These are phyloP conservation scores for Diploscapter pachys DNA, from an alignment of 1,140 invertebrate genomes.

Conservation along the genomic window DNA sequence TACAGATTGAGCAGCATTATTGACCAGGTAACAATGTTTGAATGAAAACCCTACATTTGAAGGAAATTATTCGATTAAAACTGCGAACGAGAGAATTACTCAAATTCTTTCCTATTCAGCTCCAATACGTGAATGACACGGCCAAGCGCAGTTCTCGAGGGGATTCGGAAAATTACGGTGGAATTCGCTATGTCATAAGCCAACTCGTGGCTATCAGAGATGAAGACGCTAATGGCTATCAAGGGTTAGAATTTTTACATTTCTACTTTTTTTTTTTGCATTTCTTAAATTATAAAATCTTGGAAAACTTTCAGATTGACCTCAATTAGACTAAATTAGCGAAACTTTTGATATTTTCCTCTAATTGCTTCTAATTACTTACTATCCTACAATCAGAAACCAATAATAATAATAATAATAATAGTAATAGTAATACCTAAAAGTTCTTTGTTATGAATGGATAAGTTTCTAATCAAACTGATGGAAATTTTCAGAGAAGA, in stretches of 20 bases:
- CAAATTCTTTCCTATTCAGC: background rate
- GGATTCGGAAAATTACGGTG: constrained; percentile 18
- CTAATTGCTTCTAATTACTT: constrained; percentile 7
- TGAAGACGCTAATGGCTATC: constrained; percentile 36
- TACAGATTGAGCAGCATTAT: constrained; percentile 51
- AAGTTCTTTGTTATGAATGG: background rate
- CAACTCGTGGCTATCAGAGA: constrained; percentile 47
- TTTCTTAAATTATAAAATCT: no score
- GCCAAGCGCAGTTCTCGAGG: background rate
- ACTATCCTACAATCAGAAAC: background rate
- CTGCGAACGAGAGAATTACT: background rate
- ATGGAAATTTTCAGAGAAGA: constrained; percentile 22
- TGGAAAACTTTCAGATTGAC: no score
- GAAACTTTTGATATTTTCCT: no score
- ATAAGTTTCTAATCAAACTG: no score
- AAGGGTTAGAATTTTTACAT: constrained; percentile 18
- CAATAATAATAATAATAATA: background rate
- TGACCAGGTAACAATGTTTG: constrained; percentile 39
- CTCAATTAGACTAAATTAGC: no score
- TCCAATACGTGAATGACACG: constrained; percentile 24
- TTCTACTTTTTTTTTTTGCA: no score
- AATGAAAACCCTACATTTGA: background rate
- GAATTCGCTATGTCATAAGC: constrained; percentile 42
- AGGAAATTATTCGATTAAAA: constrained; percentile 10
- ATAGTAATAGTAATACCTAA: background rate